These are phyloP conservation scores for Manis javanica DNA, from an alignment of 2,797 vertebrate genomes.

Conservation along the genomic window DNA sequence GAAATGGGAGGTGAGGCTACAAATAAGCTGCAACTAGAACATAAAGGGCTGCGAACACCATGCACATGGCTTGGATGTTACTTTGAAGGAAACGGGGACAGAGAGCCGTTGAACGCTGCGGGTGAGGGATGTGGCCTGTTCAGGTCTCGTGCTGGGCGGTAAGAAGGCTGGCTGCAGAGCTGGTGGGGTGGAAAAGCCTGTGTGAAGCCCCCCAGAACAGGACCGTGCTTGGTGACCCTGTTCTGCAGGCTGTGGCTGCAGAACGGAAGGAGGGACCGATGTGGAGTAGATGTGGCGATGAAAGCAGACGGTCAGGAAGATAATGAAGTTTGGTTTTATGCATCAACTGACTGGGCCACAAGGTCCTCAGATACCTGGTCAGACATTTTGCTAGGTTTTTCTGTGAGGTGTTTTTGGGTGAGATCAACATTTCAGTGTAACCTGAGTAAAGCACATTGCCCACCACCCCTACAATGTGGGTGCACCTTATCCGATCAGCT, in stretches of 20 bases:
- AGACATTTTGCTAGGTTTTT: background rate
- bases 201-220: background rate
- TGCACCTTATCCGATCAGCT: background rate
- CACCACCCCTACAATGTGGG: background rate
- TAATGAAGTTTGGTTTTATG: background rate
- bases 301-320: background rate
- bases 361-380: background rate
- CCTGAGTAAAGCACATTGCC: background rate
- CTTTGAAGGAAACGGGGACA: background rate
- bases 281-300: too few relatives aligned
- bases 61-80: too few relatives aligned
- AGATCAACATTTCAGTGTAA: background rate
- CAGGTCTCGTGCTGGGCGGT: background rate
- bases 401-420: background rate
- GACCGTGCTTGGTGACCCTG: background rate
- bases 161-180: background rate
- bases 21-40: background rate
- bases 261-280: background rate
- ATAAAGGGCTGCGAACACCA: too few relatives aligned
- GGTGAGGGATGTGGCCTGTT: background rate
- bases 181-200: too few relatives aligned
- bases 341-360: background rate
- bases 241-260: background rate
- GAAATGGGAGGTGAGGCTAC: background rate
- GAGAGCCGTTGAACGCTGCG: rapidly evolving